phyloP scores from a whole-genome alignment of 1,140 invertebrate genomes.

The Diorhabda elongata region DNA sequence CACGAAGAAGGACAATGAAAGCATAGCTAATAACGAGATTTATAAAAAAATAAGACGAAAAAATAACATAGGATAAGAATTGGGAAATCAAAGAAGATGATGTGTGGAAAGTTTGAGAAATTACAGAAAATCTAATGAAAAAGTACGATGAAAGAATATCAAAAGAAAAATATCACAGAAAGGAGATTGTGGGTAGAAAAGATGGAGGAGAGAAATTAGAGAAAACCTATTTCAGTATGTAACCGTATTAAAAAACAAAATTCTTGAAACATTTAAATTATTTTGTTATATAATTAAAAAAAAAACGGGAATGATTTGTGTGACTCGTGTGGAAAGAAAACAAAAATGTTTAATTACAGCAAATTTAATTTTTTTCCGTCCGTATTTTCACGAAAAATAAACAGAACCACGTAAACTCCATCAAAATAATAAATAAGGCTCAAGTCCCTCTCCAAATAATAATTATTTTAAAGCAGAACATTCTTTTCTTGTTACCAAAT shows the following conservation, averaged over 20 bases:
- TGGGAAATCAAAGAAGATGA: no score
- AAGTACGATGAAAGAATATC: neutral
- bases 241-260: neutral
- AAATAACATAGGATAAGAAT: no score
- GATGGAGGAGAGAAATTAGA: neutral
- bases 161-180: neutral
- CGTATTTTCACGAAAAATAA: neutral
- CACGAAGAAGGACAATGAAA: no score
- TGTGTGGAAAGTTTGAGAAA: no score
- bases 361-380: neutral
- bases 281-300: neutral
- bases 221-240: neutral
- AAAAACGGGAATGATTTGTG: neutral
- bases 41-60: no score
- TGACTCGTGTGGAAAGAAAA: neutral
- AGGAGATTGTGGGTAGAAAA: neutral
- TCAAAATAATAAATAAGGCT: constrained; percentile 35
- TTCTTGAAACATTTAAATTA: neutral
- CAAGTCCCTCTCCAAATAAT: constrained; percentile 30
- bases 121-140: no score
- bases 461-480: constrained; percentile 27
- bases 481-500: constrained; percentile 40
- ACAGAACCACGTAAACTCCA: constrained; percentile 24
- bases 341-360: constrained; percentile 2
- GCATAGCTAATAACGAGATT: no score